Conservation (phyloP, 2,888 invertebrate genomes). For the Hypomecis punctinalis region DNA sequence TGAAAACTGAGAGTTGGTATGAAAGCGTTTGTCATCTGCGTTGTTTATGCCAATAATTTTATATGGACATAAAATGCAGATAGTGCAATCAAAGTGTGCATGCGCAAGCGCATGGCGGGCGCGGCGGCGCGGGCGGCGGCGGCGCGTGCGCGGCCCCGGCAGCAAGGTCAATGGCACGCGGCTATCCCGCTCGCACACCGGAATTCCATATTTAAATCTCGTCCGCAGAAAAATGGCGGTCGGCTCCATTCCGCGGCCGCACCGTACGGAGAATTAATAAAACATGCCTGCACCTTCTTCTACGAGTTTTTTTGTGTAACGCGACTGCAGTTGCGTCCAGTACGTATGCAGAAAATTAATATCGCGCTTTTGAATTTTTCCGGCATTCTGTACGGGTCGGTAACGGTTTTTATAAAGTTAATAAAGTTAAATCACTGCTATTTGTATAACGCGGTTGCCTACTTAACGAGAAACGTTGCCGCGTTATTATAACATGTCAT, state of each 20-base stretch:
- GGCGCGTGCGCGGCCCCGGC: constrained; percentile 79
- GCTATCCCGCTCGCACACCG: constrained; percentile 84
- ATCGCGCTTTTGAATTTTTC: constrained; percentile 55
- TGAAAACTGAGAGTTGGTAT: not conserved
- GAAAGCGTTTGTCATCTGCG: constrained; percentile 5
- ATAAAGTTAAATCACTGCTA: constrained; percentile 53
- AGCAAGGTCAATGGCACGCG: constrained; percentile 84
- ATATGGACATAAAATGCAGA: constrained; percentile 55
- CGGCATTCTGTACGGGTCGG: constrained; percentile 29
- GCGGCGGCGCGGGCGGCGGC: constrained; percentile 49
- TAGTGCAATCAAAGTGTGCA: constrained; percentile 59
- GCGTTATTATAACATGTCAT: constrained; percentile 44
- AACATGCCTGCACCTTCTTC: constrained; percentile 77
- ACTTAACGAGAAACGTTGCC: constrained; percentile 42
- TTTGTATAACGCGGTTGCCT: constrained; percentile 45
- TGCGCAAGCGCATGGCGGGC: constrained; percentile 15
- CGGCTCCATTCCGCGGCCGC: constrained; percentile 76
- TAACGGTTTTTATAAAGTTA: constrained; percentile 61
- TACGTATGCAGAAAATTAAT: constrained; percentile 58
- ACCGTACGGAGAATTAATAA: constrained; percentile 82
- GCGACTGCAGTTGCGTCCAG: constrained; percentile 61
- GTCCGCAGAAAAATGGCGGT: constrained; percentile 85
- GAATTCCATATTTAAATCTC: constrained; percentile 86
- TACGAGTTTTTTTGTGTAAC: constrained; percentile 74
- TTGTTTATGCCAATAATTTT: constrained; percentile 24